Conservation (phyloP, 2,113 vertebrate genomes). For the Neomonachus schauinslandi region DNA sequence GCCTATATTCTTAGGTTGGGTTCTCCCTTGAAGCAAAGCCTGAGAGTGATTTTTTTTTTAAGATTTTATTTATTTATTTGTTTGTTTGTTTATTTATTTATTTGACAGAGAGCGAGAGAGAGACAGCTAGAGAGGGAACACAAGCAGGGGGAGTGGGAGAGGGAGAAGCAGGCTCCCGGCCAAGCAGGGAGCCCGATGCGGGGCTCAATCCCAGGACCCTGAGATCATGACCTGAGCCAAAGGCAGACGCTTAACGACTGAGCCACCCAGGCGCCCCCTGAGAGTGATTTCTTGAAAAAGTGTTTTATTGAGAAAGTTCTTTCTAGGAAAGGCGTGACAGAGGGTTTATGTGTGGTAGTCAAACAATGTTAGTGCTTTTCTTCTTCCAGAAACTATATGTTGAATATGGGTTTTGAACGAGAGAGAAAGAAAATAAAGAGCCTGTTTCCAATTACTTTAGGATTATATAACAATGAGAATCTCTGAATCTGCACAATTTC, state of each 20-base stretch:
- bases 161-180: too few relatives aligned
- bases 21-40: background rate
- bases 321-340: background rate
- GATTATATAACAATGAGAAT: background rate
- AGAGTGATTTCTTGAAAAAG: background rate
- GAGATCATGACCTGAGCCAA: too few relatives aligned
- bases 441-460: background rate
- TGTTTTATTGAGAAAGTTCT: background rate
- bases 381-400: constrained; percentile 18
- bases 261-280: background rate
- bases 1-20: background rate
- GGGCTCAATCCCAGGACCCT: too few relatives aligned
- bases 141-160: too few relatives aligned
- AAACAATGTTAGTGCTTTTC: background rate
- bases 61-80: too few relatives aligned
- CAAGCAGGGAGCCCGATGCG: too few relatives aligned
- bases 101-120: too few relatives aligned
- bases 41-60: background rate
- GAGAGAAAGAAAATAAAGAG: background rate
- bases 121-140: too few relatives aligned
- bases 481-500: background rate
- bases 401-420: background rate
- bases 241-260: too few relatives aligned
- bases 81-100: too few relatives aligned
- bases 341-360: background rate